Percentiles rank a stretch among this genome's conserved stretches.
These are phyloP conservation scores for Intellagama lesueurii DNA, from an alignment of 2,797 vertebrate genomes.

Conservation along the genomic window DNA sequence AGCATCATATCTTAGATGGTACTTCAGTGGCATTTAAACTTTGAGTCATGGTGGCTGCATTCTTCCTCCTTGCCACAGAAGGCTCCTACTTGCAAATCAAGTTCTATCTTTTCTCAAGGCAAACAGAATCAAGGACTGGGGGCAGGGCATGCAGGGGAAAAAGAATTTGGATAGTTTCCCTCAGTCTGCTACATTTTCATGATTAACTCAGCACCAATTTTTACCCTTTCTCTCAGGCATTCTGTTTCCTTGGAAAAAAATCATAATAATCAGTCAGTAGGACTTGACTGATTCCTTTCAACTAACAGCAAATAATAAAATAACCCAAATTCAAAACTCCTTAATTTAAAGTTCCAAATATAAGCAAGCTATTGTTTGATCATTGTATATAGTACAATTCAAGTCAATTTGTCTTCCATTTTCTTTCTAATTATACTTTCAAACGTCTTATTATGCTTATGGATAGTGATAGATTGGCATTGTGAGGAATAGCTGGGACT, in stretches of 20 bases:
- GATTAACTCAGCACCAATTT: background rate
- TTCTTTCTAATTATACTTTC: background rate
- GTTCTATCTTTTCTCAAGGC: conserved; percentile 32
- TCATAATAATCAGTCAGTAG: background rate
- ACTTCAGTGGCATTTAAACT: too few species aligned
- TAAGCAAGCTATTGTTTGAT: background rate
- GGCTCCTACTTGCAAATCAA: background rate
- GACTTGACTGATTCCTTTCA: conserved; percentile 31
- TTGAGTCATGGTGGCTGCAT: background rate
- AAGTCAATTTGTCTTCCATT: background rate
- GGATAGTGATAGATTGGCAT: conserved; percentile 5
- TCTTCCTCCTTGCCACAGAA: background rate
- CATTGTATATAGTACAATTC: background rate
- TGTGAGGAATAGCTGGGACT: background rate
- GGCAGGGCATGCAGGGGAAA: conserved; percentile 23
- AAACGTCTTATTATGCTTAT: background rate
- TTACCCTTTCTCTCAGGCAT: background rate
- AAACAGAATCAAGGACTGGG: background rate
- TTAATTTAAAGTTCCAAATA: conserved; percentile 6
- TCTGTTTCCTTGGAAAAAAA: conserved; percentile 19
- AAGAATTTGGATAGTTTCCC: conserved; percentile 11
- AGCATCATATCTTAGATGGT: too few species aligned
- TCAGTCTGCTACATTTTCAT: background rate
- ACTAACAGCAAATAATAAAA: background rate
- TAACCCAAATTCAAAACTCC: background rate